Base-by-base conservation (phyloP, 2,797 vertebrate species). In the Chromobotia macracanthus region DNA sequence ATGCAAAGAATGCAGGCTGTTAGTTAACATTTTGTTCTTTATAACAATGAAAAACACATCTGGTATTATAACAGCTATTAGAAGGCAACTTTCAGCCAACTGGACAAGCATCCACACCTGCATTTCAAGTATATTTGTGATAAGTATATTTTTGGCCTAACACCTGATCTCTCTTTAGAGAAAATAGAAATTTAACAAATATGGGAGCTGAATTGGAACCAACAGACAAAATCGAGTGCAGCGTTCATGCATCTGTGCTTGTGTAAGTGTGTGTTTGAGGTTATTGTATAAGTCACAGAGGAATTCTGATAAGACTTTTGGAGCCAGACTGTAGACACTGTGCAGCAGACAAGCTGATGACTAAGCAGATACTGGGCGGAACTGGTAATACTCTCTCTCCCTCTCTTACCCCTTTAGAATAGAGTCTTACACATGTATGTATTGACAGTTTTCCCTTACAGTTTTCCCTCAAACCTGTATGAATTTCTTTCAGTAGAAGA, bases 281-380 rank as follows among this genome's bases (percentile, higher is more conserved):
- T 89, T 90, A n/a, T n/a, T n/a, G n/a, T n/a, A n/a, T n/a, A n/a
- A 90, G 89, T 84, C 89, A 90, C 84, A 83, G 87, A 90, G 90
- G 83, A 89, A 63, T 90, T 78, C 83, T 90, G 92, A 93, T 94
- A 92, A 93, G 91, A 90, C 87, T 67, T 1, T 76, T 91, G 92
- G 92, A 94, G 92, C 93, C 93, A 93, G 92, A 91, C 91, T 19
- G 89, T 87, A 92, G 90, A 90, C 90, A 89, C 88, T 38, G 75
- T 81, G 60, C 78, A 80, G 80, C 77, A 81, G 74, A 81, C 79
- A 90, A 89, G 87, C 87, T 89, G 93, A 94, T 94, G 91, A 90
- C 89, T 88, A 88, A 83, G 19, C 85, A 89, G 92, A 93, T 94
- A 94, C 85, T 85, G 84, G 86, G 82, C 38, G 70, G 61, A 77